A percentile compares a stretch with the other conserved stretches of the same genome.
phyloP scores from a whole-genome alignment of 2,888 invertebrate genomes.

The Cremastinae sp. region DNA sequence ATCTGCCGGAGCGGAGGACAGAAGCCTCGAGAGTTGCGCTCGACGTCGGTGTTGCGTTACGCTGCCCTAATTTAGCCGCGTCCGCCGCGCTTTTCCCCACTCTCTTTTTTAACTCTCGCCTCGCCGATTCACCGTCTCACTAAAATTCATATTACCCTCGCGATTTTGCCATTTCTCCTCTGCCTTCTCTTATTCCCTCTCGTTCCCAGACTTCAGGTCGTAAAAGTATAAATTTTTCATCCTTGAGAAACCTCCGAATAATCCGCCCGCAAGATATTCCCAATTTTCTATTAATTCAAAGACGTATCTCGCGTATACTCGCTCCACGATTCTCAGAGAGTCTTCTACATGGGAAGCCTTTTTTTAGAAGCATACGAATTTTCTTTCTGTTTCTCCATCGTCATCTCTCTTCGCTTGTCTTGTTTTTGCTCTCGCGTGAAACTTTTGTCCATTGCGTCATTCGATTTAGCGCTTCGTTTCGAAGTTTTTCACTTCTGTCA shows the following conservation, averaged over 20 bases:
- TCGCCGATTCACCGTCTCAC: slow-evolving; percentile 66
- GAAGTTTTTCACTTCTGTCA: background rate
- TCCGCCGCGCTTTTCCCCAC: slow-evolving; percentile 70
- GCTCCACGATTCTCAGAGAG: background rate
- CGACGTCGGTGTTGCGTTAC: slow-evolving; percentile 79
- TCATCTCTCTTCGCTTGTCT: background rate
- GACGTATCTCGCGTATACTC: background rate
- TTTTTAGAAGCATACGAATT: slow-evolving; percentile 16
- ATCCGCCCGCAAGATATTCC: background rate
- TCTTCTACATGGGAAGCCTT: slow-evolving; percentile 13
- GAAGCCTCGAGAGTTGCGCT: slow-evolving; percentile 9
- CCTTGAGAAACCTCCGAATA: background rate
- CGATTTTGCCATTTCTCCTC: slow-evolving; percentile 28
- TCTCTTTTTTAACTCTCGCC: slow-evolving; percentile 58
- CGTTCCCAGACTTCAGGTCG: background rate
- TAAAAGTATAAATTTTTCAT: background rate
- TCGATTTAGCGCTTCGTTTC: slow-evolving; percentile 13
- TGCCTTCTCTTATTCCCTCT: slow-evolving; percentile 6
- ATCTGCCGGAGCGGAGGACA: slow-evolving; percentile 18
- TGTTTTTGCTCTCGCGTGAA: background rate
- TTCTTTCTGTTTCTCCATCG: background rate
- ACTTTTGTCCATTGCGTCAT: slow-evolving; percentile 25
- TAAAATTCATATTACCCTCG: slow-evolving; percentile 69
- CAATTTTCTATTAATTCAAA: background rate
- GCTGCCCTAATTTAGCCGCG: slow-evolving; percentile 80